These are phyloP conservation scores for Drosophila orena DNA, from an alignment of 1,140 invertebrate genomes.

Conservation along the genomic window DNA sequence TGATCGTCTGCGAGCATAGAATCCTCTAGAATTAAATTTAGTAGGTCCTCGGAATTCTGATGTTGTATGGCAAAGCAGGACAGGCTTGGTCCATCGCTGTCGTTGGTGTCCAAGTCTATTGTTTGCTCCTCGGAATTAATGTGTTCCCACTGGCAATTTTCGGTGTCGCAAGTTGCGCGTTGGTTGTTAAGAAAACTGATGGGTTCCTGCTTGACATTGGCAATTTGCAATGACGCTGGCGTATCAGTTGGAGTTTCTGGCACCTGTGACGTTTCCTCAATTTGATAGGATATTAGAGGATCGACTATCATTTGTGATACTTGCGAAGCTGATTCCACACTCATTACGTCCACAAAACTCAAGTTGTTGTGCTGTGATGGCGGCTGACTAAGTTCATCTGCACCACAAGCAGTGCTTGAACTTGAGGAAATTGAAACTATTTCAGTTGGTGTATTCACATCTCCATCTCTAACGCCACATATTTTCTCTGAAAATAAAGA, in stretches of 20 bases:
- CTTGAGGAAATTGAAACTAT: background rate
- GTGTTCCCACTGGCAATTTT: conserved; percentile 15
- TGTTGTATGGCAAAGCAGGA: conserved; percentile 19
- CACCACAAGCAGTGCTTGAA: background rate
- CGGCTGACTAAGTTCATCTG: background rate
- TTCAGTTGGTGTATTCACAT: background rate
- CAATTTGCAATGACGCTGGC: background rate
- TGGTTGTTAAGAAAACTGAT: conserved; percentile 13
- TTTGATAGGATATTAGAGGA: conserved; percentile 7
- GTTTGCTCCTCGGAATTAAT: conserved; percentile 12
- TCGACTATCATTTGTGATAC: background rate
- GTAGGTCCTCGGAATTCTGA: background rate
- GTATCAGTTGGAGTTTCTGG: conserved; percentile 4
- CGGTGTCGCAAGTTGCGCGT: conserved; percentile 1
- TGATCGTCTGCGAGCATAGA: too few species aligned
- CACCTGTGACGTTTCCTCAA: background rate
- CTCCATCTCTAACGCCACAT: too few species aligned
- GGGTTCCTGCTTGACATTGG: conserved; percentile 20
- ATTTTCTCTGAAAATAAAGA: background rate
- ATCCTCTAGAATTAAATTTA: background rate
- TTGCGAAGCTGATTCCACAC: background rate
- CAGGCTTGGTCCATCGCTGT: conserved; percentile 2
- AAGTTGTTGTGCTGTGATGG: conserved; percentile 1
- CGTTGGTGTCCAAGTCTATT: conserved; percentile 7
- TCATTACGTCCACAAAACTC: conserved; percentile 18